Conservation (phyloP, 2,888 invertebrate genomes). For the Serripes groenlandicus region DNA sequence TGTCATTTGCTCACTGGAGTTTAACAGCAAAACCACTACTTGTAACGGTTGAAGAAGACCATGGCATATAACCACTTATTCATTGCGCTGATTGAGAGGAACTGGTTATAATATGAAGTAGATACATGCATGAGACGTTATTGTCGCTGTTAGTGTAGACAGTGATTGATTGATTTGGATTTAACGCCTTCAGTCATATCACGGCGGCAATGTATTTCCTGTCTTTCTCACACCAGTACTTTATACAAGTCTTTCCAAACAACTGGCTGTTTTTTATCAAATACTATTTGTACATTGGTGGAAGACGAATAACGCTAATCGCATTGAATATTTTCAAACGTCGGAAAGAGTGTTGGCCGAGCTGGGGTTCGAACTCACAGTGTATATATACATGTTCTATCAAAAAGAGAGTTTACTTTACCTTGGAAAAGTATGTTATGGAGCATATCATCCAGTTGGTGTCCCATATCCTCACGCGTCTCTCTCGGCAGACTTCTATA, state of each 20-base stretch:
- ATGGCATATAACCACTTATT: too few species aligned
- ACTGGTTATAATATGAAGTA: too few species aligned
- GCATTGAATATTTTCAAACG: not conserved
- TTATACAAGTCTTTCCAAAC: too few species aligned
- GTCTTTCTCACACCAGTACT: too few species aligned
- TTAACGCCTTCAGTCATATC: not conserved
- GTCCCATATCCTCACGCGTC: not conserved
- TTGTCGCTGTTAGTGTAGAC: too few species aligned
- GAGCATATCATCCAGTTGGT: conserved; percentile 8
- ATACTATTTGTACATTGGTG: not conserved
- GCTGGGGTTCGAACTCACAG: not conserved
- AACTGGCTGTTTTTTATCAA: too few species aligned
- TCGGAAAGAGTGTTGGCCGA: not conserved
- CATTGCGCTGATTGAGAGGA: too few species aligned
- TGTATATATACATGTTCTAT: too few species aligned
- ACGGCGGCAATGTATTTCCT: not conserved
- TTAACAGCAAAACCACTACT: not conserved
- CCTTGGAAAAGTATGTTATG: not conserved
- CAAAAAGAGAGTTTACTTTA: too few species aligned
- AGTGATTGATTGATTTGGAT: not conserved
- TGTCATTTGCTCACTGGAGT: not conserved
- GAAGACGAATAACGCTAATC: not conserved
- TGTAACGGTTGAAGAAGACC: too few species aligned
- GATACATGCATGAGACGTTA: too few species aligned
- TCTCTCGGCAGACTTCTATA: not conserved